These are phyloP conservation scores for Syndactyla subalaris DNA, from an alignment of 2,797 vertebrate species.

Conservation along the genomic window DNA sequence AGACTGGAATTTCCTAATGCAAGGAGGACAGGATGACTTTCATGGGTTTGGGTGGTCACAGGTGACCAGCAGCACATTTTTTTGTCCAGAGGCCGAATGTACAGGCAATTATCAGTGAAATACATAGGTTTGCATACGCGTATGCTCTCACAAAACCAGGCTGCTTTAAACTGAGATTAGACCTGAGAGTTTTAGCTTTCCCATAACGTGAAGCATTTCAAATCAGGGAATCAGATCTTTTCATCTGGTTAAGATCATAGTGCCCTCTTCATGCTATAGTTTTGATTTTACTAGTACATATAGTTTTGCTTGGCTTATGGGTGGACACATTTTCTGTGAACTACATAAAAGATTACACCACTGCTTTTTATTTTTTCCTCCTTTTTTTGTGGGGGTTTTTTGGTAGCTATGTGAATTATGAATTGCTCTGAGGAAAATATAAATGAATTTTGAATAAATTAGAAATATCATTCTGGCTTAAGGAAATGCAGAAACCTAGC, in stretches of 20 bases:
- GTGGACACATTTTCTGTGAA: neutral
- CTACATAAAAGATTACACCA: neutral
- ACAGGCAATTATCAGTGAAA: neutral
- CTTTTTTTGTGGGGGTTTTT: neutral
- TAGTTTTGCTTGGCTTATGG: neutral
- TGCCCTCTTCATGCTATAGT: neutral
- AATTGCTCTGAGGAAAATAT: constrained; percentile 10
- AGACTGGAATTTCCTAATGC: neutral
- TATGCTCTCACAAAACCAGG: neutral
- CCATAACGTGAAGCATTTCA: neutral
- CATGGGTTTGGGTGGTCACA: neutral
- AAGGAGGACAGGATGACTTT: neutral
- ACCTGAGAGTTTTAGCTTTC: neutral
- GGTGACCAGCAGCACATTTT: neutral
- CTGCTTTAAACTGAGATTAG: neutral
- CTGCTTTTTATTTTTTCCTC: neutral
- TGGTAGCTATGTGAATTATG: neutral
- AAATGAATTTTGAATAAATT: constrained; percentile 7
- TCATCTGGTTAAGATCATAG: neutral
- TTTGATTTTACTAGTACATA: neutral
- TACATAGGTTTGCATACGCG: neutral
- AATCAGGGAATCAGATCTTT: neutral
- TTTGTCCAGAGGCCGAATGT: neutral
- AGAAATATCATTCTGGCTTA: neutral
- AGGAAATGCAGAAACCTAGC: neutral